Evolutionary conservation across 2,113 vertebrate genomes (phyloP).

Genomic region (Nannobrachium achirus): DNA sequence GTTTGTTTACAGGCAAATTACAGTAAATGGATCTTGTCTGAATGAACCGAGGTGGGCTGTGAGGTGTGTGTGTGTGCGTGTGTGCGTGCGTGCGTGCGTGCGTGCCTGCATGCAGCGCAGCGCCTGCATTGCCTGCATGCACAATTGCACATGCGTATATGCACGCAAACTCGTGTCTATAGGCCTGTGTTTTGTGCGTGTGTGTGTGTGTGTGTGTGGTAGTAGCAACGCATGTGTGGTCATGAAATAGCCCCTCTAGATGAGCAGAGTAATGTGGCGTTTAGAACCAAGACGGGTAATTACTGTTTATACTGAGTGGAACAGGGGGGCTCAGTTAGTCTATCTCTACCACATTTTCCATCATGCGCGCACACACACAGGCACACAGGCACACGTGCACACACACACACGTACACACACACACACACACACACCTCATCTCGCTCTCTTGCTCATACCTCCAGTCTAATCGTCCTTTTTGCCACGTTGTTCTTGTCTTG

Average conservation of each 20-base stretch:
- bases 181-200: conserved; percentile 2
- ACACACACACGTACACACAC: no score
- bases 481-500: no score
- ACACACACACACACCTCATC: not conserved
- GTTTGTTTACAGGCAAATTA: conserved; percentile 60
- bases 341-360: not conserved
- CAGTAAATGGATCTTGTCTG: conserved; percentile 58
- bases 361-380: not conserved
- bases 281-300: conserved; percentile 48
- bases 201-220: conserved; percentile 13
- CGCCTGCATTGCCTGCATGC: no score
- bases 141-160: no score
- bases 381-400: no score
- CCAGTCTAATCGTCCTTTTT: no score
- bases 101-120: conserved; percentile 12
- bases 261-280: conserved; percentile 11
- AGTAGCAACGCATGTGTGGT: conserved; percentile 37
- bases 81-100: not conserved
- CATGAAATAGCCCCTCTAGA: conserved; percentile 19
- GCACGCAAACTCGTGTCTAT: no score
- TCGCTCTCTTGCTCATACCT: not conserved
- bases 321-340: conserved; percentile 48
- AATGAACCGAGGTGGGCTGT: conserved; percentile 3
- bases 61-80: not conserved
- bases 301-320: conserved; percentile 50